Base-by-base conservation (phyloP, 2,113 vertebrate genomes). In the Plecturocebus donacophilus region DNA sequence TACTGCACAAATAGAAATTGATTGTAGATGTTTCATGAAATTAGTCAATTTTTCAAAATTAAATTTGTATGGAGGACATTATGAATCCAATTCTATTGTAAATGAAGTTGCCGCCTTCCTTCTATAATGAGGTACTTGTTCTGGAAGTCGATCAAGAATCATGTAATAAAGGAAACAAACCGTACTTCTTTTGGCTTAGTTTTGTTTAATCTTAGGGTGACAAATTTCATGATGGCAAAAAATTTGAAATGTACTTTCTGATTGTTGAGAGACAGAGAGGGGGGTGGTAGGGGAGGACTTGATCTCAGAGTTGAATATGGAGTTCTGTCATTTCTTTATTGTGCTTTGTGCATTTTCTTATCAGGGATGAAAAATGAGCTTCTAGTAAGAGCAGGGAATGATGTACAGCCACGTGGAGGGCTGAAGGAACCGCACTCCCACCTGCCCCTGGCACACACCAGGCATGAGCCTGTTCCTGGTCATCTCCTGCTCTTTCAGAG, bases 391-490 rank as follows among this genome's bases (percentile, higher is more conserved):
- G 25, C 40, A 30, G 0, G 9, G 17, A 6, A 64, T n/a, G 32
- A n/a, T 3, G 6, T 0, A 23, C 20, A 70, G 52, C 27, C 49
- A 2, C 3, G 27, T n/a, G 56, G 5, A 47, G 25, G 64, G 35
- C 40, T 23, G 23, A 8, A 47, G 42, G 16, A 71, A 6, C 0
- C 2, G 38, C 0, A 2, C 5, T 5, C 2, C 30, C 2, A 8
- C 4, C 66, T 52, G 16, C 7, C 6, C 35, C 73, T 13, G 27
- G 61, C 5, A 64, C 66, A 68, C 66, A 35, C 16, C 32, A 17
- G 66, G 14, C 6, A 1, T 16, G 11, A n/a, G n/a, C 16, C 27
- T 84, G 66, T 4, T 73, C 13, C 40, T 10, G n/a, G 42, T 40
- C 25, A n/a, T 25, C 3, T 21, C 35, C 64, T 87, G 30, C 58